Evolutionary conservation across 2,797 vertebrate genomes (phyloP).

Genomic region (Sciurus vulgaris): DNA sequence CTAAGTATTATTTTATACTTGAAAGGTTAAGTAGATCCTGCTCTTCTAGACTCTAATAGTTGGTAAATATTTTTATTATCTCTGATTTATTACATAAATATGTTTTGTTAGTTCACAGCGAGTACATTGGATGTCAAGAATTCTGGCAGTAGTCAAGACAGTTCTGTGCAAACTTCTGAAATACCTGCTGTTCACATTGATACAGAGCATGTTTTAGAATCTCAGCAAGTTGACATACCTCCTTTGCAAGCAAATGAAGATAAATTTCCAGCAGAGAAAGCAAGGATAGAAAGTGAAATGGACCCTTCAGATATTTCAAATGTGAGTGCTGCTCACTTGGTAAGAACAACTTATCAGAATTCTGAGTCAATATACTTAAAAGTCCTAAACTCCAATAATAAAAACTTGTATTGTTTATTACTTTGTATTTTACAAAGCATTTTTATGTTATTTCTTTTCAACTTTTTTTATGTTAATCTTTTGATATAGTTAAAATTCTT

Average conservation of each 20-base stretch:
- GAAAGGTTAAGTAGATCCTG: conserved; percentile 21
- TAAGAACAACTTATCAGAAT: conserved; percentile 85
- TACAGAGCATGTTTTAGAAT: conserved; percentile 76
- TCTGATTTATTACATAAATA: conserved; percentile 74
- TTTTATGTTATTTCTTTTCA: conserved; percentile 26
- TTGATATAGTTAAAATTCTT: conserved; percentile 37
- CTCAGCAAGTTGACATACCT: conserved; percentile 83
- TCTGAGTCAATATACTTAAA: conserved; percentile 68
- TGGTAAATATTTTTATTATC: conserved; percentile 9
- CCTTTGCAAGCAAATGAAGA: conserved; percentile 86
- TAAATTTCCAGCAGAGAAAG: conserved; percentile 88
- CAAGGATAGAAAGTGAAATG: conserved; percentile 93
- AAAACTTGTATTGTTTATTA: background rate
- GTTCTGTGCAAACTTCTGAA: conserved; percentile 81
- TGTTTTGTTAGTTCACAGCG: conserved; percentile 91
- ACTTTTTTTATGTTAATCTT: background rate
- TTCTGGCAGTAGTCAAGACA: conserved; percentile 87
- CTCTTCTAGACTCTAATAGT: conserved; percentile 39
- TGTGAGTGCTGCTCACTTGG: conserved; percentile 97
- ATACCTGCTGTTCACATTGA: conserved; percentile 82
- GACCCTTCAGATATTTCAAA: conserved; percentile 98
- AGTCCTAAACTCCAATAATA: conserved; percentile 6
- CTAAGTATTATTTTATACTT: background rate
- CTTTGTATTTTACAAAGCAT: background rate
- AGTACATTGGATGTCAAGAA: conserved; percentile 86